Evolutionary conservation across 2,113 vertebrate species (phyloP).

Genomic region (Charadrius vociferus): DNA sequence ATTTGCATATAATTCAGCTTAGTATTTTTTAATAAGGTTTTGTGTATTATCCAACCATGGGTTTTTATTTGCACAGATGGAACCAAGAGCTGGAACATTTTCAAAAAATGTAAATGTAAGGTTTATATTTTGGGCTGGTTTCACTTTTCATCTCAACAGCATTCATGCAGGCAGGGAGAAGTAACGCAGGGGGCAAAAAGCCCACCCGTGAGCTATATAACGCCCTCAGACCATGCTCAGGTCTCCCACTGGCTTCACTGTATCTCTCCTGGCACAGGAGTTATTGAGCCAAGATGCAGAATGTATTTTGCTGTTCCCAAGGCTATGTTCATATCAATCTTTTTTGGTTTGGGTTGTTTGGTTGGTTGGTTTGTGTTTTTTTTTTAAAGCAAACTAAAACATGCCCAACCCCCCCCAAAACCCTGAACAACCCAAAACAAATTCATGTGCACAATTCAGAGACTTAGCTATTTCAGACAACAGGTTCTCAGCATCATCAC

Average conservation of each 20-base stretch:
- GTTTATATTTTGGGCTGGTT: neutral
- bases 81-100: neutral
- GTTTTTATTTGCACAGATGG: conserved; percentile 16
- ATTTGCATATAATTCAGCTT: conserved; percentile 54
- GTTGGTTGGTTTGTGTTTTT: too few relatives aligned
- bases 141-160: neutral
- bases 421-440: neutral
- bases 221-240: neutral
- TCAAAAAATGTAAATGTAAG: neutral
- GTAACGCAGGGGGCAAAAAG: neutral
- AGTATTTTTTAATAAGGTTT: conserved; percentile 49
- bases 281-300: neutral
- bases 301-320: neutral
- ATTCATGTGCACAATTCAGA: neutral
- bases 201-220: neutral
- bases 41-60: neutral
- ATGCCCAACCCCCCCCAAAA: fast-evolving
- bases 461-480: neutral
- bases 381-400: neutral
- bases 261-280: neutral
- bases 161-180: neutral
- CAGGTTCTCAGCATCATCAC: neutral
- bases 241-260: neutral
- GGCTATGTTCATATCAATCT: neutral
- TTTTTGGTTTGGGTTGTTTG: neutral